A percentile compares a stretch with the other conserved stretches of the same genome.
phyloP scores from a whole-genome alignment of 2,888 invertebrate genomes.

The Nomada fabriciana region DNA sequence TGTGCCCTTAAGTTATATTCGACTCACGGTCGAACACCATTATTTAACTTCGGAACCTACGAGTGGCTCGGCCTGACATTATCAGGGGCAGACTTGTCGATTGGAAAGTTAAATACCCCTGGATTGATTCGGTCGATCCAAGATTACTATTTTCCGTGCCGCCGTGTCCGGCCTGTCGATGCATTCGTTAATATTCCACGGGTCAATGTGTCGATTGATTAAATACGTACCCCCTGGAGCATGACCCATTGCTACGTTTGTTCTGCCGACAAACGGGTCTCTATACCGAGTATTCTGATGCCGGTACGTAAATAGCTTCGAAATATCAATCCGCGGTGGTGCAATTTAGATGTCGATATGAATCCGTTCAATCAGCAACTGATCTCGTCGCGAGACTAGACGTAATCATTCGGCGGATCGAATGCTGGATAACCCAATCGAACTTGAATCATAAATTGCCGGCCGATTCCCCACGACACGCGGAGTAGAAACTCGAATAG shows the following conservation, averaged over 20 bases:
- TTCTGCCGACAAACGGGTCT: conserved; percentile 15
- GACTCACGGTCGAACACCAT: conserved; percentile 56
- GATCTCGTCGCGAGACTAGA: neutral
- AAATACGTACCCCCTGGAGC: neutral
- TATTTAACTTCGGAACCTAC: conserved; percentile 63
- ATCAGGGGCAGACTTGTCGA: conserved; percentile 46
- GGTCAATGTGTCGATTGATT: neutral
- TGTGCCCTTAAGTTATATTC: conserved; percentile 68
- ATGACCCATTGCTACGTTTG: neutral
- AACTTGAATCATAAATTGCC: conserved; percentile 4
- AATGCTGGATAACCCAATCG: neutral
- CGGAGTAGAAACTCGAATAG: neutral
- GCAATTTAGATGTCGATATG: neutral
- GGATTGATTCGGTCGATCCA: conserved; percentile 13
- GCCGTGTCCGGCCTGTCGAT: conserved; percentile 3
- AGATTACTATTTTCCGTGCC: conserved; percentile 14
- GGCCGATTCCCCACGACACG: neutral
- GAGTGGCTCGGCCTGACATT: conserved; percentile 46
- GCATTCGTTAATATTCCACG: conserved; percentile 5
- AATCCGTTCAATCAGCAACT: neutral
- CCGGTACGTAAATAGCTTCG: neutral
- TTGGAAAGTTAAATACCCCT: conserved; percentile 55
- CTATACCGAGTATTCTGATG: neutral
- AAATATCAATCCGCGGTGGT: neutral
- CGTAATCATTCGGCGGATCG: neutral